Base-by-base conservation (phyloP, 2,113 vertebrate genomes). In the Zosterops japonicus region DNA sequence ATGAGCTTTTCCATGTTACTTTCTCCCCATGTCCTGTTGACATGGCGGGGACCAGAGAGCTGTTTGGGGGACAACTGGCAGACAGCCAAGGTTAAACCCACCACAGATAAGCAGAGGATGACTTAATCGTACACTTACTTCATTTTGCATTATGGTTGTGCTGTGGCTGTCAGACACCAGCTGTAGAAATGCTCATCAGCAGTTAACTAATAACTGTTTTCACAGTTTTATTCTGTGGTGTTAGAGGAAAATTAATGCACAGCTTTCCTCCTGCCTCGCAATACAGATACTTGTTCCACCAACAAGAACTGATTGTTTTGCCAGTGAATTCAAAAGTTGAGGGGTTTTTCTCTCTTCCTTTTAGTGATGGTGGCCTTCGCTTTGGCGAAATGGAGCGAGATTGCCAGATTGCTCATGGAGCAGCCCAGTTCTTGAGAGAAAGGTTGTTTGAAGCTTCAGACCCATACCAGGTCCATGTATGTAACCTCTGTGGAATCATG, bases 381-480 rank as follows among this genome's bases (percentile, higher is more conserved):
- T 99, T 99, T 68, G 99, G 99, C 46, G 99, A 99, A 98, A 99
- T 99, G 99, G 99, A 99, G 91, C 98, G 99, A 25, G 99, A 99
- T 14, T 99, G 99, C 97, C 99, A 99, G 98, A 99, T 99, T 44
- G 99, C 99, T 95, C 99, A 99, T 2, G 99, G 99, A 42, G 99
- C 99, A 2, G 99, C 99, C 15, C 99, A 99, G 98, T 99, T 99
- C 96, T 96, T 99, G 69, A 97, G 98, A 67, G 99, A 99, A 63
- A 98, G 99, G 25, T 94, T 99, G 85, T 99, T 99, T 60, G 99
- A 99, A 96, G 99, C 99, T 1, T 99, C 99, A 7, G 99, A 99
- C 88, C 99, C 99, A 0, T 99, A 99, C 93, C 99, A 99, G 89
- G 99, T 99, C 35, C 99, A 99, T 0, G 99, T 99, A 4, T 99